Percentiles rank a stretch among this genome's conserved stretches.
phyloP scores from a whole-genome alignment of 2,888 invertebrate genomes.

The Hetaerina titia region DNA sequence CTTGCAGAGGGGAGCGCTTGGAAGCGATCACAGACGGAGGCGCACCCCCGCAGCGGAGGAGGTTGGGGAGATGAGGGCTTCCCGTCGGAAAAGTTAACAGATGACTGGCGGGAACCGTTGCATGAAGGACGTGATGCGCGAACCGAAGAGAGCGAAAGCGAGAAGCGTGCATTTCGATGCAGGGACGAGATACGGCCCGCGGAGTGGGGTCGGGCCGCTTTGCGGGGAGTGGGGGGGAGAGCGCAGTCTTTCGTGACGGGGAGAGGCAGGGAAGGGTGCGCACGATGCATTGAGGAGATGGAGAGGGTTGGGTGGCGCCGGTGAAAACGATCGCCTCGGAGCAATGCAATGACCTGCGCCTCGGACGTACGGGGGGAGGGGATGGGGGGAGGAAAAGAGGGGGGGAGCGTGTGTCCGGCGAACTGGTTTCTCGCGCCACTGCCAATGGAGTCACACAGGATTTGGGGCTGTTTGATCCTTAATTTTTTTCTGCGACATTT shows the following conservation, averaged over 20 bases:
- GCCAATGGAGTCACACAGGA: too few relatives aligned
- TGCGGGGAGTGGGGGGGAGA: background rate
- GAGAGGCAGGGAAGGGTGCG: background rate
- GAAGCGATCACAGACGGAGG: background rate
- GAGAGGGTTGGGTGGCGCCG: background rate
- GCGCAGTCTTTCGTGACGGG: background rate
- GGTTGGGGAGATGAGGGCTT: background rate
- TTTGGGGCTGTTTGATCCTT: too few relatives aligned
- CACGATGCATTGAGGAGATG: background rate
- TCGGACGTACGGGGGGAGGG: background rate
- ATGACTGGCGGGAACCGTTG: conserved; percentile 21
- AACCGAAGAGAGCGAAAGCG: conserved; percentile 59
- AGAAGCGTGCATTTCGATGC: background rate
- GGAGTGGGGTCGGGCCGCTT: background rate
- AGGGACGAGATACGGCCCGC: background rate
- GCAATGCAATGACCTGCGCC: background rate
- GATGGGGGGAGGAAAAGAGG: background rate
- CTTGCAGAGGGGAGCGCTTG: too few relatives aligned
- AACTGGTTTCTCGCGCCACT: too few relatives aligned
- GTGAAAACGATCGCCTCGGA: background rate
- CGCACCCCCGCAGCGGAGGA: background rate
- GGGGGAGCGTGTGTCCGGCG: background rate
- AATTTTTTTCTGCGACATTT: too few relatives aligned
- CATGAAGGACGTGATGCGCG: conserved; percentile 44
- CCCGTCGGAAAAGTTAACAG: conserved; percentile 29